Conservation (phyloP, 2,888 invertebrate species). For the Lithophane ornitopus region DNA sequence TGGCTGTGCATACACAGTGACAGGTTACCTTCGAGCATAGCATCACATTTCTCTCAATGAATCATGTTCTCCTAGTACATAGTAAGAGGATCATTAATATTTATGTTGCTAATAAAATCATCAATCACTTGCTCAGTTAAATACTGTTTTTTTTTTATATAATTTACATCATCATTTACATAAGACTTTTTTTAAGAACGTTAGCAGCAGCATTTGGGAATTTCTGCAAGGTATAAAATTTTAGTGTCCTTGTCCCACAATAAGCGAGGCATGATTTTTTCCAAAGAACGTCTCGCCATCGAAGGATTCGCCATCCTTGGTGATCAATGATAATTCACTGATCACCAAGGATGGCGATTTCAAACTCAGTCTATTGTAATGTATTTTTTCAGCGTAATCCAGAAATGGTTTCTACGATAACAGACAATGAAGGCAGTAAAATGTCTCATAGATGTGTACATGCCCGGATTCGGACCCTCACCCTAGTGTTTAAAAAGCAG, state of each 20-base stretch:
- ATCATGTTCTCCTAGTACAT: conserved; percentile 25
- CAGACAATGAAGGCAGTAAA: not conserved
- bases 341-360: not conserved
- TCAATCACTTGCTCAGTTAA: conserved; percentile 24
- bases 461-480: too few relatives aligned
- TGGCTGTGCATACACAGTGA: conserved; percentile 29
- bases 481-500: not conserved
- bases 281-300: not conserved
- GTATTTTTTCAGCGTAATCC: too few relatives aligned
- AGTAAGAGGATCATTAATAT: conserved; percentile 39
- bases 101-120: conserved; percentile 45
- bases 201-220: not conserved
- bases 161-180: not conserved
- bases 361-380: not conserved
- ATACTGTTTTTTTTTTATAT: conserved; percentile 2
- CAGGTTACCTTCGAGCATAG: conserved; percentile 43
- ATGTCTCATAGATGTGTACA: too few relatives aligned
- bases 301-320: too few relatives aligned
- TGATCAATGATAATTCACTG: too few relatives aligned
- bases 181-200: not conserved
- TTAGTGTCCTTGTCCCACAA: too few relatives aligned
- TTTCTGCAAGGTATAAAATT: not conserved
- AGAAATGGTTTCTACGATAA: not conserved
- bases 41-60: conserved; percentile 53
- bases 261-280: not conserved